These are phyloP conservation scores for Notarius quadriscutis DNA, from an alignment of 2,113 vertebrate genomes.

Conservation along the genomic window DNA sequence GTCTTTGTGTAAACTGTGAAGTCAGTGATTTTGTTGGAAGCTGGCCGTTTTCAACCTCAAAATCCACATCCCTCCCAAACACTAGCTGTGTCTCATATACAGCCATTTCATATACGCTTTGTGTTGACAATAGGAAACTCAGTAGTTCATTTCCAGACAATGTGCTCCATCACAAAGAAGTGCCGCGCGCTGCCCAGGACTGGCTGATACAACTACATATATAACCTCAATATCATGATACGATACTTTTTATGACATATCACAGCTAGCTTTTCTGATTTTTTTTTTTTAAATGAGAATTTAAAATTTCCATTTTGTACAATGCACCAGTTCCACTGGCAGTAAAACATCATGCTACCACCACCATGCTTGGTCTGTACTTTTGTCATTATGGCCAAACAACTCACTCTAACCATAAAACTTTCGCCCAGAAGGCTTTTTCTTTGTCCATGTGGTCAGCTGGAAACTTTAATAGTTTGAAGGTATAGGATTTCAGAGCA, in stretches of 20 bases:
- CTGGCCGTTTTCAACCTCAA: neutral
- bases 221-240: neutral
- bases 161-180: neutral
- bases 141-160: neutral
- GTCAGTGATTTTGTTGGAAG: neutral
- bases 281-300: too few relatives aligned
- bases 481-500: too few relatives aligned
- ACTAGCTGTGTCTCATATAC: neutral
- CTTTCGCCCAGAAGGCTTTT: too few relatives aligned
- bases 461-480: too few relatives aligned
- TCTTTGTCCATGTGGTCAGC: too few relatives aligned
- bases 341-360: too few relatives aligned
- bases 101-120: neutral
- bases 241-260: neutral
- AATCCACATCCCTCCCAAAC: neutral
- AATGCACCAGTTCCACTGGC: too few relatives aligned
- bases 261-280: too few relatives aligned
- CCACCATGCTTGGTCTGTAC: too few relatives aligned
- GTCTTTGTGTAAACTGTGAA: neutral
- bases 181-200: neutral
- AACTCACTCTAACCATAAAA: too few relatives aligned
- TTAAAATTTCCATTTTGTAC: too few relatives aligned
- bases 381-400: too few relatives aligned
- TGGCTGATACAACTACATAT: neutral
- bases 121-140: neutral